phyloP scores from a whole-genome alignment of 2,797 vertebrate genomes.

The Myotis planiceps region DNA sequence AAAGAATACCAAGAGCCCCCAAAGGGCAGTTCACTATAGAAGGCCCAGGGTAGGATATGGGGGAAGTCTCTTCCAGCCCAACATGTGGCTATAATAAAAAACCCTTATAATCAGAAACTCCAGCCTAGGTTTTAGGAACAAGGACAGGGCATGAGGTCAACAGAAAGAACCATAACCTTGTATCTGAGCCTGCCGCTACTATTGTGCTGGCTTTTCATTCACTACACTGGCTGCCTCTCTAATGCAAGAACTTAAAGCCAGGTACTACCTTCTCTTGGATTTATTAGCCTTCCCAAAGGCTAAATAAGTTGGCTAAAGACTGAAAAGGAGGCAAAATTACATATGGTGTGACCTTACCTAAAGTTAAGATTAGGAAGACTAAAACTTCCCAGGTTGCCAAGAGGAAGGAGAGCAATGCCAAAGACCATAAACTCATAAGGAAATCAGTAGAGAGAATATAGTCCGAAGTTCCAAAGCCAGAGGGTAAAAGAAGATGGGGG shows the following conservation, averaged over 20 bases:
- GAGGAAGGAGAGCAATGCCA: conserved; percentile 15
- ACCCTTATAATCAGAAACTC: not conserved
- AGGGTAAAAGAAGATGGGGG: not conserved
- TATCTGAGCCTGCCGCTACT: not conserved
- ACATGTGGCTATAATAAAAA: not conserved
- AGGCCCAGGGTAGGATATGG: not conserved
- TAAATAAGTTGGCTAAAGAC: not conserved
- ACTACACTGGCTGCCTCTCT: not conserved
- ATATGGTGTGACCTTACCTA: not conserved
- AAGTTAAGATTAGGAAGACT: conserved; percentile 28
- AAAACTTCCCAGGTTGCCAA: not conserved
- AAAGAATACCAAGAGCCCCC: not conserved
- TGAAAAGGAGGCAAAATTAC: not conserved
- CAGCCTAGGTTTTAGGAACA: not conserved
- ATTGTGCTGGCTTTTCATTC: not conserved
- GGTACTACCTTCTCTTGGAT: not conserved
- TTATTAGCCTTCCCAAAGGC: not conserved
- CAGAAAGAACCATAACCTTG: not conserved
- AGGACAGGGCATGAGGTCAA: not conserved
- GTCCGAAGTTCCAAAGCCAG: not conserved
- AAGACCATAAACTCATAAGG: not conserved
- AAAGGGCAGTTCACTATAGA: not conserved
- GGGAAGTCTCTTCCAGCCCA: not conserved
- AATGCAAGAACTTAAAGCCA: not conserved
- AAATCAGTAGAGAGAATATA: not conserved